Conservation (phyloP, 2,797 vertebrate species). For the Epinephelus coioides region DNA sequence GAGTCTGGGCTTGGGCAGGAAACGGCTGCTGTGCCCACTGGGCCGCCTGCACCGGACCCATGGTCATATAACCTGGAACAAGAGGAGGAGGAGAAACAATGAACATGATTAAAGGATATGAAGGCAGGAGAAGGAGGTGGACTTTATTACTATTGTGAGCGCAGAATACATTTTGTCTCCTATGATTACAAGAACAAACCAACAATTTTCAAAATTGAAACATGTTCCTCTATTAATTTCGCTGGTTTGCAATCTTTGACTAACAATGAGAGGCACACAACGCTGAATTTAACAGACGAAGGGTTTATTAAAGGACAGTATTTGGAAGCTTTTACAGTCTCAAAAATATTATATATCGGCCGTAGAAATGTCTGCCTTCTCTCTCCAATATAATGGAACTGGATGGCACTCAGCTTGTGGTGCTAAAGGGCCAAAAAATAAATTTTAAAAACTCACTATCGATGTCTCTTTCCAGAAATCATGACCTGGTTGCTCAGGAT, state of each 20-base stretch:
- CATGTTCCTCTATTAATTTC: conserved; percentile 10
- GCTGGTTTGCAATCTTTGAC: background rate
- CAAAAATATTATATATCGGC: no score
- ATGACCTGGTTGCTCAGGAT: no score
- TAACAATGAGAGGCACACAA: conserved; percentile 2
- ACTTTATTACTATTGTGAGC: background rate
- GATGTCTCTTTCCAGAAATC: no score
- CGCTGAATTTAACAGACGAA: background rate
- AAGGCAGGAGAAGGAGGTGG: background rate
- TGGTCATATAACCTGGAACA: conserved; percentile 95
- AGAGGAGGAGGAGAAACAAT: background rate
- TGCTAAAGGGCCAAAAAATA: no score
- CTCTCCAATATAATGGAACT: no score
- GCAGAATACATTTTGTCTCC: conserved; percentile 9
- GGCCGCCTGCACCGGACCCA: conserved; percentile 96
- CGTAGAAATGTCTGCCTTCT: no score
- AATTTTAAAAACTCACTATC: no score
- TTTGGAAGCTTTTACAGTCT: no score
- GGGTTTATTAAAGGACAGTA: no score
- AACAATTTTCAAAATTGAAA: conserved; percentile 14
- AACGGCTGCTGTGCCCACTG: conserved; percentile 98
- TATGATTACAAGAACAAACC: conserved; percentile 1
- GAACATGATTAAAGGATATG: background rate
- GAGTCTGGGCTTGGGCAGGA: conserved; percentile 88
- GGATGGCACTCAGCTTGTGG: no score